Evolutionary conservation across 2,113 vertebrate species (phyloP), one percentile per base, ranked within the genome.

Genomic region (Chascanopsetta lugubris): DNA sequence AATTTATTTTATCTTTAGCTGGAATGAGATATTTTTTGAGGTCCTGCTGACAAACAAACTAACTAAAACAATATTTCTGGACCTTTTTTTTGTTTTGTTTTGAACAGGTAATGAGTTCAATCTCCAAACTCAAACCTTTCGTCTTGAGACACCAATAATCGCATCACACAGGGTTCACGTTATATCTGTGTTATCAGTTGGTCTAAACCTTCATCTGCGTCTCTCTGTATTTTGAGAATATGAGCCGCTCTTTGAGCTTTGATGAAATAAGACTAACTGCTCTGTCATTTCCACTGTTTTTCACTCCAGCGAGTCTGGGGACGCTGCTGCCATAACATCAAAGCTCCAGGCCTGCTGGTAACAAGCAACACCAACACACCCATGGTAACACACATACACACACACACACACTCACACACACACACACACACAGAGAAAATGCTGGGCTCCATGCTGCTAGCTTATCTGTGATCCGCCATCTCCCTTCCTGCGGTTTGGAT

Each of bases 401-500:
- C 43, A 50, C 48, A 50, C 25, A 50, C 24, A 27, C 48, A 50
- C 38, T n/a, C 36, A 40, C 70, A 76, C 60, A 76, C 63, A 75
- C 54, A 59, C 67, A 75, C 71, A 74, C 53, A 69, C n/a, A n/a
- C n/a, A 34, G 56, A 9, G 32, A 55, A 77, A 81, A 77, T 45
- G 68, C 63, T 65, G 24, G 61, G 72, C 83, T 83, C 79, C 84
- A 85, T 11, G 26, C 87, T 85, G 80, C 62, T 72, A 20, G 73
- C 79, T 89, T 89, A 89, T 89, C 88, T 89, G 69, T 69, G 74
- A 86, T 77, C 78, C 54, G 40, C 80, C 82, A 88, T 88, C 88
- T 86, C 88, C 10, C 79, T 84, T 88, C 80, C 84, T 85, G 86
- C 45, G 67, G 88, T 79, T 84, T 82, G 61, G 56, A 83, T 85